Conservation (phyloP, 2,888 invertebrate genomes). For the Nowickia ferox region DNA sequence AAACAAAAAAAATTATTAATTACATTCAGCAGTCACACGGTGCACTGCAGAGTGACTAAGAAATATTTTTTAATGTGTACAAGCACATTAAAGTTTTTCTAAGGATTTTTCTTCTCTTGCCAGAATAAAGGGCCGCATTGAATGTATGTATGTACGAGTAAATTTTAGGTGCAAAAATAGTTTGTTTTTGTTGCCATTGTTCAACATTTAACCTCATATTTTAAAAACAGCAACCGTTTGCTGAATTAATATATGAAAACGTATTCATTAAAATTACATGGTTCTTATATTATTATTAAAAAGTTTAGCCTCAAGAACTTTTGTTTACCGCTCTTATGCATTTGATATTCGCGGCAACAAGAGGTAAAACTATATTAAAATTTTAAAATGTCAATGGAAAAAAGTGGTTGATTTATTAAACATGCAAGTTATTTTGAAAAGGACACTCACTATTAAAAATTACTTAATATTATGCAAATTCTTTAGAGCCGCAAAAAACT, state of each 20-base stretch:
- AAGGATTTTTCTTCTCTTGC: conserved; percentile 24
- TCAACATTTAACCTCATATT: conserved; percentile 57
- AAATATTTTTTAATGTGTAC: conserved; percentile 43
- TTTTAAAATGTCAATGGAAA: not conserved
- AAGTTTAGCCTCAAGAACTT: conserved; percentile 49
- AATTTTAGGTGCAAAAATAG: conserved; percentile 12
- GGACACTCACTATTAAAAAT: too few species aligned
- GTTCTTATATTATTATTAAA: conserved; percentile 13
- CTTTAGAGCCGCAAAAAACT: too few species aligned
- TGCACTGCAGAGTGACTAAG: conserved; percentile 58
- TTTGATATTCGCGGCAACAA: conserved; percentile 61
- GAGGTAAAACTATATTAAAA: not conserved
- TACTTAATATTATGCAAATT: too few species aligned
- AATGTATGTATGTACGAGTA: conserved; percentile 22
- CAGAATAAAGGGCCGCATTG: conserved; percentile 18
- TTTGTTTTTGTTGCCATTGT: conserved; percentile 38
- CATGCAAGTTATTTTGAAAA: too few species aligned
- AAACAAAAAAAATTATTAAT: too few species aligned
- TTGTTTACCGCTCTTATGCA: conserved; percentile 77
- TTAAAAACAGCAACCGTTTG: conserved; percentile 71
- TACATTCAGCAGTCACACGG: too few species aligned
- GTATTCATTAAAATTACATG: conserved; percentile 56
- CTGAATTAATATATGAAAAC: conserved; percentile 42
- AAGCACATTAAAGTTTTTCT: conserved; percentile 28
- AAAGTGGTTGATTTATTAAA: too few species aligned